A percentile compares a stretch with the other conserved stretches of the same genome.
Conservation (phyloP, 2,113 vertebrate species). For the Mixornis gularis region DNA sequence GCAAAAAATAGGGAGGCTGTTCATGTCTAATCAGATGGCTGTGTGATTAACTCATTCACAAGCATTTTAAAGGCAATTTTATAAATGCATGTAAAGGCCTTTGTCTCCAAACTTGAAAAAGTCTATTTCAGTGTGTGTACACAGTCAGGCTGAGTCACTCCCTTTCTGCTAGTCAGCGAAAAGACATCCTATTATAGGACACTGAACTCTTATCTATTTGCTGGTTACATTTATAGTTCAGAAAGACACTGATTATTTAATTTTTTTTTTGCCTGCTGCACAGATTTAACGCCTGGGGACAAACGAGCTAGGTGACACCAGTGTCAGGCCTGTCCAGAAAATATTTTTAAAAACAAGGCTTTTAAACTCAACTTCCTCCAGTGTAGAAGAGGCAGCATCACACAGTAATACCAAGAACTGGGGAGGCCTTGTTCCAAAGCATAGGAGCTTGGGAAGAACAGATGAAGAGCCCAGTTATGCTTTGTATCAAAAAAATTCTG, state of each 20-base stretch:
- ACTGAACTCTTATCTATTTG: constrained; percentile 28
- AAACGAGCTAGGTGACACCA: constrained; percentile 35
- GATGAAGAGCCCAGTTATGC: background rate
- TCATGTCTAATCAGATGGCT: constrained; percentile 41
- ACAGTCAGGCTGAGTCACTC: constrained; percentile 52
- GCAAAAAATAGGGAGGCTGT: constrained; percentile 34
- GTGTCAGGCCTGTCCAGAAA: constrained; percentile 30
- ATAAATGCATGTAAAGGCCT: constrained; percentile 59
- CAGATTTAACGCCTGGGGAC: constrained; percentile 9
- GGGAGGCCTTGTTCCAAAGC: background rate
- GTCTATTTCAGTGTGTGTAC: constrained; percentile 40
- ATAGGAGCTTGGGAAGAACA: accelerated
- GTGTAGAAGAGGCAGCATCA: background rate
- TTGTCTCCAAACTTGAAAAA: constrained; percentile 59
- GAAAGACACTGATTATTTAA: background rate
- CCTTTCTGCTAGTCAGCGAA: constrained; percentile 49
- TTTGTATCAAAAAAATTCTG: background rate
- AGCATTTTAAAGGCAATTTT: constrained; percentile 48
- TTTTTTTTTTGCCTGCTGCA: background rate
- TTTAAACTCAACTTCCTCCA: constrained; percentile 2
- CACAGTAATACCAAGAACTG: background rate
- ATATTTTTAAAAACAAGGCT: background rate
- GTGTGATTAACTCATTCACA: constrained; percentile 54
- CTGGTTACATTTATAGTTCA: constrained; percentile 46
- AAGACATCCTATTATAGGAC: constrained; percentile 31